Evolutionary conservation across 2,888 invertebrate species (phyloP).

Genomic region (Ptychoptera contaminata): DNA sequence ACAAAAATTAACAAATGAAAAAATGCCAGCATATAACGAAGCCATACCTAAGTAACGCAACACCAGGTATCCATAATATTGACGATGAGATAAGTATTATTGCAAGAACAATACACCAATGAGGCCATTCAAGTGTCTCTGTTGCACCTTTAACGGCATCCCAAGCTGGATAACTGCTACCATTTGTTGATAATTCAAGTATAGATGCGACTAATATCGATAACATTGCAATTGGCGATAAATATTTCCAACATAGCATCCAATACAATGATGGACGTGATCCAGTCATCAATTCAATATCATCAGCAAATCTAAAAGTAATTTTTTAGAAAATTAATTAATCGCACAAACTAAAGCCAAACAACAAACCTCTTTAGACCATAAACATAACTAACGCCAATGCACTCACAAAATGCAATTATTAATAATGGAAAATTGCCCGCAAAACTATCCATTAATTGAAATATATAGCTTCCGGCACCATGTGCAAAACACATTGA

Average conservation of each 20-base stretch:
- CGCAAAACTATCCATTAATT: slow-evolving; percentile 85
- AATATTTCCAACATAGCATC: slow-evolving; percentile 89
- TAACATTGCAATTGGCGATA: slow-evolving; percentile 79
- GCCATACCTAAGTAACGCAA: slow-evolving; percentile 61
- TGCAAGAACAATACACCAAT: slow-evolving; percentile 67
- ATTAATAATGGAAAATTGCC: slow-evolving; percentile 85
- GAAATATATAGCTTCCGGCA: slow-evolving; percentile 84
- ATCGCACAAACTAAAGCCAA: background rate
- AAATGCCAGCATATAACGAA: background rate
- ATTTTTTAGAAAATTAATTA: background rate
- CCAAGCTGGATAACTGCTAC: slow-evolving; percentile 79
- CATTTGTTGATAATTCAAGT: slow-evolving; percentile 60
- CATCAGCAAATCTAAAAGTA: slow-evolving; percentile 66
- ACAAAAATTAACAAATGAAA: slow-evolving; percentile 5
- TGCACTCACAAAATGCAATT: slow-evolving; percentile 83
- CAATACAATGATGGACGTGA: slow-evolving; percentile 76
- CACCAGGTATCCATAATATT: slow-evolving; percentile 73
- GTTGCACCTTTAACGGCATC: slow-evolving; percentile 54
- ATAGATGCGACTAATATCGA: slow-evolving; percentile 72
- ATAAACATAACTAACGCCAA: slow-evolving; percentile 87
- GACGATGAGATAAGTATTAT: slow-evolving; percentile 59
- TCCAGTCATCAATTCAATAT: slow-evolving; percentile 91
- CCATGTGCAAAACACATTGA: slow-evolving; percentile 88
- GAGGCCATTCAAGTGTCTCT: slow-evolving; percentile 67
- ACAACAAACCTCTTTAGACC: slow-evolving; percentile 66